A percentile compares a stretch with the other conserved stretches of the same genome.
These are phyloP conservation scores for Stenopsyche tienmushanensis DNA, from an alignment of 1,140 invertebrate genomes.

Conservation along the genomic window DNA sequence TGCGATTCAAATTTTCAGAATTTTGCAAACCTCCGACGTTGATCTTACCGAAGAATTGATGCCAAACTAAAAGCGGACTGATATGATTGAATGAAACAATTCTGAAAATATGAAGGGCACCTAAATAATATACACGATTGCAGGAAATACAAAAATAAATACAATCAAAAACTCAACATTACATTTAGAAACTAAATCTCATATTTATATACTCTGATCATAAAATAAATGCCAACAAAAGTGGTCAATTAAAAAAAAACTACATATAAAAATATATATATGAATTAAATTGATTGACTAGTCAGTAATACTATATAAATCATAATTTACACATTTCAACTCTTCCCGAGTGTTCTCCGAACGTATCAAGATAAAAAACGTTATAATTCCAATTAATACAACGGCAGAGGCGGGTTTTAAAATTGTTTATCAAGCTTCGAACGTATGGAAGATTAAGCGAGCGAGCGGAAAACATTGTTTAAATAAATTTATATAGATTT, in stretches of 20 bases:
- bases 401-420: too few species aligned
- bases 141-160: neutral
- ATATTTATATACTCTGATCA: neutral
- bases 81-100: too few species aligned
- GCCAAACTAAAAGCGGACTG: too few species aligned
- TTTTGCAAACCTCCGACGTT: too few species aligned
- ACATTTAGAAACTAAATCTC: neutral
- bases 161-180: neutral
- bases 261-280: conserved; percentile 5
- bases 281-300: conserved; percentile 3
- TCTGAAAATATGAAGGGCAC: too few species aligned
- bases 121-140: too few species aligned
- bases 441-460: neutral
- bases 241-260: neutral
- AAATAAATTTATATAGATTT: neutral
- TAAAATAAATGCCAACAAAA: neutral
- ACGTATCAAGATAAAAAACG: neutral
- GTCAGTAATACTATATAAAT: conserved; percentile 5
- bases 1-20: too few species aligned
- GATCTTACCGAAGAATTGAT: too few species aligned
- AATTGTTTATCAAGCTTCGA: neutral
- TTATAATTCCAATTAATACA: too few species aligned
- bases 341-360: neutral
- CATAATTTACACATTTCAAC: neutral
- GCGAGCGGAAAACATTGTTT: neutral